Conservation (phyloP, 1,140 invertebrate genomes). For the Orchestia grillus region DNA sequence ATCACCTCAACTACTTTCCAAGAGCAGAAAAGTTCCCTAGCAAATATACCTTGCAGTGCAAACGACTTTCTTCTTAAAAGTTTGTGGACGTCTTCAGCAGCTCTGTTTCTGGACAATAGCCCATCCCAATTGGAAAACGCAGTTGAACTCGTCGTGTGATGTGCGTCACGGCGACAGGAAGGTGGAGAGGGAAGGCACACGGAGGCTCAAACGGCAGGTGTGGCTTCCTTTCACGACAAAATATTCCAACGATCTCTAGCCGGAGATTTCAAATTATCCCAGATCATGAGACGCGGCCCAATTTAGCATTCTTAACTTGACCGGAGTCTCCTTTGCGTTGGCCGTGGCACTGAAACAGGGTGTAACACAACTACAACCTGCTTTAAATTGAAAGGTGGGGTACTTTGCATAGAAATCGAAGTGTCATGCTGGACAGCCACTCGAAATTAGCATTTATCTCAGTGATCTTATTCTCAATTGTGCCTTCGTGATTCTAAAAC, state of each 20-base stretch:
- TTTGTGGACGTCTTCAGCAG: too few species aligned
- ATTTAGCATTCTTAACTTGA: neutral
- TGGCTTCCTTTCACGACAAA: slow-evolving; percentile 42
- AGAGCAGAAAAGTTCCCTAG: too few species aligned
- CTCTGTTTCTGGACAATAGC: too few species aligned
- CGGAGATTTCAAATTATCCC: slow-evolving; percentile 15
- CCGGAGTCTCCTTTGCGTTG: neutral
- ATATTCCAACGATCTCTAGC: slow-evolving; percentile 4
- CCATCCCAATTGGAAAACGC: neutral
- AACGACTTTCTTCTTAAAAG: too few species aligned
- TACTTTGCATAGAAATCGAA: neutral
- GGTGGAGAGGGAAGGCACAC: neutral
- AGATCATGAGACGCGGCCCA: slow-evolving; percentile 14
- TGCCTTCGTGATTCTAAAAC: neutral
- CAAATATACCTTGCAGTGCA: too few species aligned
- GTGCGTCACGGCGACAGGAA: neutral
- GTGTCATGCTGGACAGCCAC: neutral
- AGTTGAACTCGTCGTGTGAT: neutral
- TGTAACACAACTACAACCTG: neutral
- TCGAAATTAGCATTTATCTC: neutral
- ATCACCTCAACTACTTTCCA: too few species aligned
- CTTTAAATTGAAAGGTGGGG: neutral
- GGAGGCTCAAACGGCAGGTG: neutral
- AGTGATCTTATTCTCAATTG: neutral
- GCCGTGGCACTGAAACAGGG: neutral